Conservation (phyloP, 2,888 invertebrate genomes). For the Nemotelus pantherinus region DNA sequence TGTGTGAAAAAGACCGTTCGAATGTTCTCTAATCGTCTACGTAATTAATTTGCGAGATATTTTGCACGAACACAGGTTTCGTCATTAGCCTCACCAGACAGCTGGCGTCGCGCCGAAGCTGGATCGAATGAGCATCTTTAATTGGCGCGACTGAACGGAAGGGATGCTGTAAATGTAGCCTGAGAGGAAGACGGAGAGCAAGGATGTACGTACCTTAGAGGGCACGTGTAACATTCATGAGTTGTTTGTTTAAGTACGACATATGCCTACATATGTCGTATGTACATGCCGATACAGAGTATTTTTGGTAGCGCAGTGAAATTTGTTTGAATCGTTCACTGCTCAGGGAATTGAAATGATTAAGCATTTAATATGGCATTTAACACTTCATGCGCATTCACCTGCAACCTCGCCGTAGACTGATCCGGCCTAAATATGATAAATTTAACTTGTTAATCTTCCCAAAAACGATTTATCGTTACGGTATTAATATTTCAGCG, state of each 20-base stretch:
- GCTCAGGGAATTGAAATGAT: background rate
- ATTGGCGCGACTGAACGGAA: background rate
- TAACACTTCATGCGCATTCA: background rate
- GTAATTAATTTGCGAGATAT: constrained; percentile 14
- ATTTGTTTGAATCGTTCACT: background rate
- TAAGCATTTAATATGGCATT: constrained; percentile 5
- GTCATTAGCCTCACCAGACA: constrained; percentile 2
- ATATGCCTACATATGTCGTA: too few relatives aligned
- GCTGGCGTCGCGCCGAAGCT: background rate
- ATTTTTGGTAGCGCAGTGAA: background rate
- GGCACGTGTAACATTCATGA: constrained; percentile 11
- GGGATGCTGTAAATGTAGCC: background rate
- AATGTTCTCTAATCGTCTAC: background rate
- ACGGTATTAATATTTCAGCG: too few relatives aligned
- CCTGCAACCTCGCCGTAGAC: background rate
- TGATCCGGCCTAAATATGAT: too few relatives aligned
- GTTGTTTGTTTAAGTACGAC: background rate
- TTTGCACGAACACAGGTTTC: background rate
- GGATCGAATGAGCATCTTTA: background rate
- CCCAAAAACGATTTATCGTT: too few relatives aligned
- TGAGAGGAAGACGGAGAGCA: background rate
- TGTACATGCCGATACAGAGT: background rate
- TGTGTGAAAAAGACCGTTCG: background rate
- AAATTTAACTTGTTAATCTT: too few relatives aligned
- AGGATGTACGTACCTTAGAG: background rate